Evolutionary conservation across 2,113 vertebrate genomes (phyloP).

Genomic region (Stigmatopora argus): DNA sequence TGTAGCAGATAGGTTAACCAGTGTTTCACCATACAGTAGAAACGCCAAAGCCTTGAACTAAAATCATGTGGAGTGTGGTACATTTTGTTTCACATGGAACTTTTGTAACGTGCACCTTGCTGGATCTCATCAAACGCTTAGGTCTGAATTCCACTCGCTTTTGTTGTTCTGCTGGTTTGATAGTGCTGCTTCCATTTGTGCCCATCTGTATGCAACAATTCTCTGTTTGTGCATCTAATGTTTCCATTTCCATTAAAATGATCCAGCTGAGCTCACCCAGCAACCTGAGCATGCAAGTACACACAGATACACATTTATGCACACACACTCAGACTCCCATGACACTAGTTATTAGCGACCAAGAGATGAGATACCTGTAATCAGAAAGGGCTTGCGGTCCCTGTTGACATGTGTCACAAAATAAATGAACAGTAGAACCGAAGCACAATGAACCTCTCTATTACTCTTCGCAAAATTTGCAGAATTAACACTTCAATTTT

Average conservation of each 20-base stretch:
- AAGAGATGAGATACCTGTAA: neutral
- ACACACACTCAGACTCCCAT: slow-evolving; percentile 3
- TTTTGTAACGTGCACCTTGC: neutral
- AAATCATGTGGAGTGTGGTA: neutral
- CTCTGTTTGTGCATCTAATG: slow-evolving; percentile 37
- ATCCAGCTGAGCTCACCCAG: slow-evolving; percentile 48
- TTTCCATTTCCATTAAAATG: slow-evolving; percentile 47
- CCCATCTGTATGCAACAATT: neutral
- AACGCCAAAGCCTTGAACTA: neutral
- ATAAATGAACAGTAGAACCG: neutral
- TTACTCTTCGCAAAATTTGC: neutral
- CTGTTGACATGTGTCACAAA: neutral
- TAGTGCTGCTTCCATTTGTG: neutral
- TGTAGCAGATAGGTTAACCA: neutral
- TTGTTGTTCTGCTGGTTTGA: neutral
- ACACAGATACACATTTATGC: slow-evolving; percentile 9
- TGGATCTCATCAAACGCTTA: neutral
- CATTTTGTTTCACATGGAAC: neutral
- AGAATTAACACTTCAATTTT: neutral
- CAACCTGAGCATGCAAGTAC: slow-evolving; percentile 12
- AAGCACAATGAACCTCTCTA: neutral
- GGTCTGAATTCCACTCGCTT: neutral
- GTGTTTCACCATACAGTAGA: neutral
- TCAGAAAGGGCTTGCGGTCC: neutral
- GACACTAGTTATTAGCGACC: neutral